Base-by-base conservation (phyloP, 1,140 invertebrate genomes). In the Drosophila parabipectinata region DNA sequence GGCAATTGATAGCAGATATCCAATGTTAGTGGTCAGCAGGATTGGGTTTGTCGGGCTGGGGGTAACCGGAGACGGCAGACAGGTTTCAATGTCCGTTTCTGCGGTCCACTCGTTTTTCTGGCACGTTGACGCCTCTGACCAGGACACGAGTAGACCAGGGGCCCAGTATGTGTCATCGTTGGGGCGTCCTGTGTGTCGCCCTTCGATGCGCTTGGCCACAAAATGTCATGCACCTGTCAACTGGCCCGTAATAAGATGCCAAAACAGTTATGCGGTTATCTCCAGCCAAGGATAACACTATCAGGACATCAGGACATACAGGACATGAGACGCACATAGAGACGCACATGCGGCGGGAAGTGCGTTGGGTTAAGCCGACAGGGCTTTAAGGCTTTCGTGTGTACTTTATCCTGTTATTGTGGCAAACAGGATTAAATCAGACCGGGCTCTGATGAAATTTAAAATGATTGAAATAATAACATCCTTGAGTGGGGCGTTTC, bases 151-250 rank as follows among this genome's bases (percentile, higher is more conserved):
- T 41, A 24, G 5, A 54, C 45, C 39, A 41, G 39, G 6, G 39
- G 4, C 41, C 15, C 18, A 47, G 15, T 4, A 52, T n/a, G 18
- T 62, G 21, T 50, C 4, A 21, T 10, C 44, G 44, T 18, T 9
- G 5, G 57, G 12, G 32, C 34, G 48, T 30, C 57, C 51, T 72
- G 50, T 24, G 37, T 47, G 71, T 53, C 18, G 34, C 54, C 45
- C 21, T 55, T 66, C 62, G 64, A 68, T 85, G 82, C 69, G 82
- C 81, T 84, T 71, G 73, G 67, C 82, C 83, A 76, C 82, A 87
- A 77, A 85, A 87, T 81, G 82, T 87, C 83, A 88, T 88, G 79
- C 82, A 87, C 74, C 82, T 87, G 82, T 88, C 82, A 88, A 67
- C 75, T 77, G 75, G 83, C 26, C 75, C 79, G 76, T 87, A 87